These are phyloP conservation scores for Phlogophora meticulosa DNA, from an alignment of 2,888 invertebrate genomes.

Conservation along the genomic window DNA sequence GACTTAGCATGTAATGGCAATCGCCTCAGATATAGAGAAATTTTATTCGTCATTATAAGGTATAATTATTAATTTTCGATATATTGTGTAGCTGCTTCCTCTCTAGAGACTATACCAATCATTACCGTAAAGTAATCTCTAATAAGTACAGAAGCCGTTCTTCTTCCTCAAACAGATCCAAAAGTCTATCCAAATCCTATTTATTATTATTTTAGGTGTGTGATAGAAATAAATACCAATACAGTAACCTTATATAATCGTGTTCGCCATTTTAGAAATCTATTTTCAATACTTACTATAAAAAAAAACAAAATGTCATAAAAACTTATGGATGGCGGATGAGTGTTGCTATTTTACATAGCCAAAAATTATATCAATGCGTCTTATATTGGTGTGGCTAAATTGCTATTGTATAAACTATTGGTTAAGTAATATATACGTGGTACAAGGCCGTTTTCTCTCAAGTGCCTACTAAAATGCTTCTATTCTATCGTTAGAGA, in stretches of 20 bases:
- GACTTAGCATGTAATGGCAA: slow-evolving; percentile 64
- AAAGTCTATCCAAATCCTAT: slow-evolving; percentile 26
- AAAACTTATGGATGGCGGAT: slow-evolving; percentile 28
- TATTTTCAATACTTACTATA: slow-evolving; percentile 37
- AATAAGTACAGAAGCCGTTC: slow-evolving; percentile 33
- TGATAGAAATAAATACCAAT: slow-evolving; percentile 20
- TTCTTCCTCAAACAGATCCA: slow-evolving; percentile 20
- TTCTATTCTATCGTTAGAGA: slow-evolving; percentile 72
- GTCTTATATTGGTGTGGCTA: slow-evolving; percentile 54
- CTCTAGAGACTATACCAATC: slow-evolving; percentile 57
- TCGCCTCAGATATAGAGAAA: slow-evolving; percentile 67
- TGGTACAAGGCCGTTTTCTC: slow-evolving; percentile 67
- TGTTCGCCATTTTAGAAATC: slow-evolving; percentile 49
- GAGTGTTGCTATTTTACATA: slow-evolving; percentile 47
- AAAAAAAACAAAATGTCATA: slow-evolving; percentile 43
- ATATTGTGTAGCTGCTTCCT: slow-evolving; percentile 65
- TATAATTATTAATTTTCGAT: slow-evolving; percentile 66
- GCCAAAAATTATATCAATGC: slow-evolving; percentile 52
- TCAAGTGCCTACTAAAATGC: slow-evolving; percentile 77
- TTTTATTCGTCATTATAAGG: slow-evolving; percentile 64
- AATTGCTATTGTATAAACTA: slow-evolving; percentile 50
- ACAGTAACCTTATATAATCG: slow-evolving; percentile 36
- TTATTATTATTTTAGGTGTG: not conserved
- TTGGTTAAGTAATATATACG: slow-evolving; percentile 56
- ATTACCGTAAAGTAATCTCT: slow-evolving; percentile 63